Evolutionary conservation across 2,888 invertebrate genomes (phyloP), one percentile per base, ranked within the genome.

Genomic region (Fragum fragum): DNA sequence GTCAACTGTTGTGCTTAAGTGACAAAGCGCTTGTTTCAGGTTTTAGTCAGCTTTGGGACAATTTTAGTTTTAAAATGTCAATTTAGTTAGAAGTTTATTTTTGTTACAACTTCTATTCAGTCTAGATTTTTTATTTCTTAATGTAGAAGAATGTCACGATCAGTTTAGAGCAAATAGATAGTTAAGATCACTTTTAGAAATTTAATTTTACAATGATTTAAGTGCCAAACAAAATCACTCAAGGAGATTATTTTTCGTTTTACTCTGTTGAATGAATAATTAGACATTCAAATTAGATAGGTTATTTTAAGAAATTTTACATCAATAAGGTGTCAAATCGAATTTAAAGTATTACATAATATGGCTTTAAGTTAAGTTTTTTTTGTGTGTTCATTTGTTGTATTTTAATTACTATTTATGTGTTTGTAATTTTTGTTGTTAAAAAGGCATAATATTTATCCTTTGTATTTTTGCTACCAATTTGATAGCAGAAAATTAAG

Each of bases 301-400:
- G n/a, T 2, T 47, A n/a, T 9, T 47, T 47, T 5, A 18, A 14
- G 3, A 47, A 47, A 14, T 9, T 47, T 47, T 47, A 47, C 32
- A 47, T 47, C 47, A 47, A 9, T 3, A 47, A 47, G n/a, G 5
- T 47, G 47, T 47, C 47, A 47, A 47, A 47, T 47, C 14, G 14
- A 47, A 18, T 18, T 47, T 47, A 47, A 47, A 47, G 47, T 47
- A 47, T 47, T 47, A 47, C n/a, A 47, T 47, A 6, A 9, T 47
- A 47, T 47, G 47, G 47, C 47, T 47, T 47, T 47, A 47, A 47
- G 47, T 47, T 36, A 36, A 6, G 9, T 36, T 36, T 36, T 36
- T n/a, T n/a, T n/a, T n/a, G n/a, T 47, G 47, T 47, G 47, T 47
- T 47, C 47, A 47, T 47, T 47, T 18, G 47, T 47, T 47, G 47